Percentiles rank a stretch among this genome's conserved stretches.
Conservation (phyloP, 2,888 invertebrate species). For the Sarcophaga carnaria region DNA sequence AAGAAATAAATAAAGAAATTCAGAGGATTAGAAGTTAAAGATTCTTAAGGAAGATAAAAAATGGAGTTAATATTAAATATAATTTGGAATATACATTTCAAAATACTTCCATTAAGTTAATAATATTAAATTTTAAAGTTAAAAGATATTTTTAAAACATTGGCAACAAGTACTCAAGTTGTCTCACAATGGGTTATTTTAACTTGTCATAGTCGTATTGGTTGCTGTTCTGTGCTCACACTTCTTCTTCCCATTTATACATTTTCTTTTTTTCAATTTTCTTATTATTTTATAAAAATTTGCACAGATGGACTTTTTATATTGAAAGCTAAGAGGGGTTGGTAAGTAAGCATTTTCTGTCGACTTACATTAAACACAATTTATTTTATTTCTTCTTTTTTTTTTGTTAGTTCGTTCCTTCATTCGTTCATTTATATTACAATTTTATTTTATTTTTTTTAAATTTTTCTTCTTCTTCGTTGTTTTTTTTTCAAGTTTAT, state of each 20-base stretch:
- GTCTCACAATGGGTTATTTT: conserved; percentile 17
- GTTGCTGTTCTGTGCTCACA: not conserved
- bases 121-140: too few species aligned
- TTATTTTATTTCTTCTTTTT: conserved; percentile 21
- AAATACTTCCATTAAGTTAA: too few species aligned
- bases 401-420: not conserved
- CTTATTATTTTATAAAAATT: conserved; percentile 49
- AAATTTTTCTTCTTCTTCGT: not conserved
- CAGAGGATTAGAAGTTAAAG: too few species aligned
- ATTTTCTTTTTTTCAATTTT: conserved; percentile 38
- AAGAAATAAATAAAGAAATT: too few species aligned
- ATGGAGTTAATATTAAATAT: too few species aligned
- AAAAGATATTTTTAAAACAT: not conserved
- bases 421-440: not conserved
- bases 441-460: not conserved
- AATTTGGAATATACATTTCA: too few species aligned
- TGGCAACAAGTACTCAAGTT: not conserved
- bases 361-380: conserved; percentile 39
- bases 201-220: conserved; percentile 4
- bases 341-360: conserved; percentile 3
- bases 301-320: conserved; percentile 28
- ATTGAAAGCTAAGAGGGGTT: conserved; percentile 11
- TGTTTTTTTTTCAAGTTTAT: not conserved
- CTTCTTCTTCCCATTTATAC: conserved; percentile 8
- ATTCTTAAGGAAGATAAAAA: too few species aligned